These are phyloP conservation scores for Hemistola chrysoprasaria DNA, from an alignment of 2,888 invertebrate genomes.

Conservation along the genomic window DNA sequence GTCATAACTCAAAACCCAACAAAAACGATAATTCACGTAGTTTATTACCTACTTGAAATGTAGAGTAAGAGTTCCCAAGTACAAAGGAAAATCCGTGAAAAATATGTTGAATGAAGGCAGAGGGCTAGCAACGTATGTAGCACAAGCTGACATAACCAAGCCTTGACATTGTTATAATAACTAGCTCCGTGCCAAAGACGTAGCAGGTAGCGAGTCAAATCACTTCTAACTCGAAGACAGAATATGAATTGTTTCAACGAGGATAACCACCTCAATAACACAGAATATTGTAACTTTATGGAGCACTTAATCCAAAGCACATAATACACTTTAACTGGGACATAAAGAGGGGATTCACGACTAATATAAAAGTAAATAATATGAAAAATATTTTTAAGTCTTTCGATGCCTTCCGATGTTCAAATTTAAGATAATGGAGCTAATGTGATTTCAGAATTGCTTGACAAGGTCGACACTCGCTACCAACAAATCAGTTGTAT, in stretches of 20 bases:
- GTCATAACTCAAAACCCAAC: conserved; percentile 24
- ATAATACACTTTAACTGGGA: conserved; percentile 25
- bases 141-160: conserved; percentile 53
- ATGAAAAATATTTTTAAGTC: background rate
- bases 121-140: conserved; percentile 31
- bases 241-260: conserved; percentile 41
- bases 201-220: conserved; percentile 32
- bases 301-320: conserved; percentile 8
- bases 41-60: conserved; percentile 19
- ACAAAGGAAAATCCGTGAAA: no score
- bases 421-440: conserved; percentile 23
- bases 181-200: conserved; percentile 51
- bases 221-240: conserved; percentile 32
- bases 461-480: conserved; percentile 58
- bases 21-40: conserved; percentile 31
- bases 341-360: conserved; percentile 1
- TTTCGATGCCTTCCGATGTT: conserved; percentile 1
- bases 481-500: conserved; percentile 50
- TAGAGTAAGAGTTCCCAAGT: no score
- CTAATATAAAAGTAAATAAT: background rate
- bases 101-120: no score
- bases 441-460: conserved; percentile 31
- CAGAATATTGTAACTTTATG: conserved; percentile 19
- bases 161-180: conserved; percentile 74
- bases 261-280: conserved; percentile 30